Evolutionary conservation across 2,797 vertebrate genomes (phyloP).

Genomic region (Sebastes taczanowskii): DNA sequence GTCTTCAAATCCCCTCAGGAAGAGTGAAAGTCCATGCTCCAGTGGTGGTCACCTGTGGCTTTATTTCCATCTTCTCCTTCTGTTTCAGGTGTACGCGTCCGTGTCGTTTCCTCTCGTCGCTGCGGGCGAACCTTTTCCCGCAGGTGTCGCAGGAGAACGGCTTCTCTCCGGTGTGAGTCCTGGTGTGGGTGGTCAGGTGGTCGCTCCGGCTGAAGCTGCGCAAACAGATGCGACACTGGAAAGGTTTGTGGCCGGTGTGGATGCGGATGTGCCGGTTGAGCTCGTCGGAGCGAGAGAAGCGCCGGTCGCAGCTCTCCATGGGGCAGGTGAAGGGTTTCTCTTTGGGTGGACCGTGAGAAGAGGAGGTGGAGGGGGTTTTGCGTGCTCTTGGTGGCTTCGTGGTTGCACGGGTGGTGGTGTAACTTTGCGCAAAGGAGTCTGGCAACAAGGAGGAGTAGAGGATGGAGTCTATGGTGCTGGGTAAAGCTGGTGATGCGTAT

Average conservation of each 20-base stretch:
- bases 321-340: conserved; percentile 98
- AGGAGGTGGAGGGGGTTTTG: conserved; percentile 88
- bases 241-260: conserved; percentile 98
- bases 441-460: conserved; percentile 82
- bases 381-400: conserved; percentile 84
- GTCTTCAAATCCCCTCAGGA: conserved; percentile 83
- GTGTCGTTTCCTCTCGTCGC: conserved; percentile 95
- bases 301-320: conserved; percentile 94
- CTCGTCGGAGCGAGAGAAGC: conserved; percentile 97
- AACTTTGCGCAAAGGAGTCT: conserved; percentile 80
- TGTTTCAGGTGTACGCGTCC: conserved; percentile 97
- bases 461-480: conserved; percentile 81
- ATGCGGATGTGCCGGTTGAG: conserved; percentile 97
- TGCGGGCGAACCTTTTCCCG: conserved; percentile 94
- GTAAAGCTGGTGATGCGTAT: conserved; percentile 75
- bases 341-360: conserved; percentile 91
- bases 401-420: conserved; percentile 82
- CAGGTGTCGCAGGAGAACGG: conserved; percentile 98
- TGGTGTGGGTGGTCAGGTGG: conserved; percentile 97
- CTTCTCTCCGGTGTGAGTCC: conserved; percentile 98
- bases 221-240: conserved; percentile 98
- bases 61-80: conserved; percentile 95
- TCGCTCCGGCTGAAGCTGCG: conserved; percentile 98
- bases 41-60: conserved; percentile 84
- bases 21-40: conserved; percentile 83